Percentiles rank a stretch among this genome's conserved stretches.
These are phyloP conservation scores for Anthoscopus minutus DNA, from an alignment of 2,113 vertebrate species.

Conservation along the genomic window DNA sequence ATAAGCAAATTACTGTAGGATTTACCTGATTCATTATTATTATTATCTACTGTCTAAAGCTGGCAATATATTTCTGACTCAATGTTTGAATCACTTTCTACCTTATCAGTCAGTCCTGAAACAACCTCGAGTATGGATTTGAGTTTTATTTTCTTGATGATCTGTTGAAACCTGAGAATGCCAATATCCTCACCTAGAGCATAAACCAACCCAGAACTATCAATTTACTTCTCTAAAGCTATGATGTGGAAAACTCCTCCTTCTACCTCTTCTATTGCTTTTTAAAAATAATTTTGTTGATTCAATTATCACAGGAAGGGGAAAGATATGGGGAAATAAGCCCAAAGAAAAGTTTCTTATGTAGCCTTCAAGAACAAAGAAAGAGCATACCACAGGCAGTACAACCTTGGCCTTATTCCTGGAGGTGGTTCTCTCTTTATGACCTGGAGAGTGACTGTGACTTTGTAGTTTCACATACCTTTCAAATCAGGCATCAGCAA, in stretches of 20 bases:
- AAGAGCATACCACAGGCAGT: background rate
- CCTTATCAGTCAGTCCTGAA: background rate
- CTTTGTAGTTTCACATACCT: background rate
- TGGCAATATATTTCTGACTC: background rate
- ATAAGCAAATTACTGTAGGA: background rate
- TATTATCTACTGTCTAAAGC: background rate
- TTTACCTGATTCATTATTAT: background rate
- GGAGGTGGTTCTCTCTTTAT: background rate
- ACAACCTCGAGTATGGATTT: background rate
- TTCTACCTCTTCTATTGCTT: background rate
- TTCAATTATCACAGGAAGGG: background rate
- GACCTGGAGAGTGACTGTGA: background rate
- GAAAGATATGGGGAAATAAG: background rate
- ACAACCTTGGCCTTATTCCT: background rate
- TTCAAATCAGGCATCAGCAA: background rate
- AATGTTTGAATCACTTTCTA: background rate
- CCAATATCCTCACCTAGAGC: background rate
- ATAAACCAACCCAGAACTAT: background rate
- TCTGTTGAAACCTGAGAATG: background rate
- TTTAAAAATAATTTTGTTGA: background rate
- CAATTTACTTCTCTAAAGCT: background rate
- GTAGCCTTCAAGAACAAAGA: background rate
- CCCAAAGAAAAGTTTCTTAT: background rate
- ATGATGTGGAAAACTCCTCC: background rate
- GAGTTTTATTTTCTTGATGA: background rate